phyloP scores from a whole-genome alignment of 2,888 invertebrate species.

The Drosophila neotestacea region DNA sequence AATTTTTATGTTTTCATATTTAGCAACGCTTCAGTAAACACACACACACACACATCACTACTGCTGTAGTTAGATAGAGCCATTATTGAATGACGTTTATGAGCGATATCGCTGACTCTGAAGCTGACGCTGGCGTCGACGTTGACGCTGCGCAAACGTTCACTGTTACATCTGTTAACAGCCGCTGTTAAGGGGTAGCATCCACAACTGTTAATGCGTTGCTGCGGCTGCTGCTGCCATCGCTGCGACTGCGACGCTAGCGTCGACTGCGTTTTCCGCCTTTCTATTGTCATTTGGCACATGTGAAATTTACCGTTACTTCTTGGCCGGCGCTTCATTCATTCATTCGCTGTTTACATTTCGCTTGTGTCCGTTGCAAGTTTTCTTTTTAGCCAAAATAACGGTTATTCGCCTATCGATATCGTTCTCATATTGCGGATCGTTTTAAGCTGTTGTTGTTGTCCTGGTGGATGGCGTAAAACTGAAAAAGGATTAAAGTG shows the following conservation, averaged over 20 bases:
- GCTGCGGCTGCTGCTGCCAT: slow-evolving; percentile 33
- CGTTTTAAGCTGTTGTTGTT: background rate
- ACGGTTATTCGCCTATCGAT: slow-evolving; percentile 33
- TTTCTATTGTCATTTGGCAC: slow-evolving; percentile 79
- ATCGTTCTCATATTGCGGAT: slow-evolving; percentile 22
- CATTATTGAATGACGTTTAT: slow-evolving; percentile 81
- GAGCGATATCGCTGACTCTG: slow-evolving; percentile 65
- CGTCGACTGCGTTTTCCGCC: slow-evolving; percentile 42
- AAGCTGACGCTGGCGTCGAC: slow-evolving; percentile 22
- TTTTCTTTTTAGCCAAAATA: slow-evolving; percentile 29
- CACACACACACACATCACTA: slow-evolving; percentile 37
- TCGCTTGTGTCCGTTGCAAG: slow-evolving; percentile 64
- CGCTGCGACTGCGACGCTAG: slow-evolving; percentile 19
- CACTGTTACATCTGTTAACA: slow-evolving; percentile 52
- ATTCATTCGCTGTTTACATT: slow-evolving; percentile 83
- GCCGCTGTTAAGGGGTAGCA: slow-evolving; percentile 53
- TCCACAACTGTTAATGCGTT: slow-evolving; percentile 57
- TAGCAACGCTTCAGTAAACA: slow-evolving; percentile 76
- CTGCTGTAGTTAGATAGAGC: slow-evolving; percentile 70
- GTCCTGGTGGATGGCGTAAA: background rate
- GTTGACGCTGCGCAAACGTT: slow-evolving; percentile 17
- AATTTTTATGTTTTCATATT: slow-evolving; percentile 82
- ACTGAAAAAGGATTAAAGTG: background rate
- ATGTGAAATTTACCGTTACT: slow-evolving; percentile 82
- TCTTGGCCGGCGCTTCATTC: slow-evolving; percentile 74